Base-by-base conservation (phyloP, 2,888 invertebrate species). In the Achlya flavicornis region DNA sequence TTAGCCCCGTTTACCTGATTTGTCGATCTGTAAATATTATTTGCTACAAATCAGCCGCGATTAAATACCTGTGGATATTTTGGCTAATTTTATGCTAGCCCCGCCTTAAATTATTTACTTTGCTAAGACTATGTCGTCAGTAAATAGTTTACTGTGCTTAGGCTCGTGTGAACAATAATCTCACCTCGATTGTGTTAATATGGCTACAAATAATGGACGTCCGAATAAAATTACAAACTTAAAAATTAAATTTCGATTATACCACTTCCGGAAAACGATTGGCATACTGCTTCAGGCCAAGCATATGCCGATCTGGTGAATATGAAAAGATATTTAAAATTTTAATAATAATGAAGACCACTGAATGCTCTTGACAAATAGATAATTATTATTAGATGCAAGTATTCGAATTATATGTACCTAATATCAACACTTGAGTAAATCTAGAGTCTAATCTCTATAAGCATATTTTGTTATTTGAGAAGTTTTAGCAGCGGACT, bases 1-100 rank as follows among this genome's bases (percentile, higher is more conserved):
- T 75, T 76, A 82, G 74, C 79, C 81, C 75, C 72, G 72, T 80
- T 84, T 64, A 69, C 76, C 73, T 60, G 71, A 75, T 83, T 77
- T 72, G 77, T 75, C 73, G 63, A 64, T 73, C 57, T 67, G 65
- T 65, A 67, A 78, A 73, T 72, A 71, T 72, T 70, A 32, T 66
- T 41, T 63, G 61, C 58, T 66, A 66, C 64, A 65, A 72, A 72
- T 74, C 48, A 58, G 57, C 62, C 63, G 63, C 66, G 66, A 66
- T 61, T 63, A 64, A 68, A 68, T 65, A 63, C 60, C 61, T 65
- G 38, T 57, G 57, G 12, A 61, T 33, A 32, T 46, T 14, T 14
- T 69, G 48, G 62, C 59, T 38, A 66, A 70, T 72, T 67, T 69
- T 65, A 72, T 46, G 58, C 35, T 48, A 59, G 53, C 41, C 35